phyloP scores from a whole-genome alignment of 2,888 invertebrate species.

The Heteropelma amictum region DNA sequence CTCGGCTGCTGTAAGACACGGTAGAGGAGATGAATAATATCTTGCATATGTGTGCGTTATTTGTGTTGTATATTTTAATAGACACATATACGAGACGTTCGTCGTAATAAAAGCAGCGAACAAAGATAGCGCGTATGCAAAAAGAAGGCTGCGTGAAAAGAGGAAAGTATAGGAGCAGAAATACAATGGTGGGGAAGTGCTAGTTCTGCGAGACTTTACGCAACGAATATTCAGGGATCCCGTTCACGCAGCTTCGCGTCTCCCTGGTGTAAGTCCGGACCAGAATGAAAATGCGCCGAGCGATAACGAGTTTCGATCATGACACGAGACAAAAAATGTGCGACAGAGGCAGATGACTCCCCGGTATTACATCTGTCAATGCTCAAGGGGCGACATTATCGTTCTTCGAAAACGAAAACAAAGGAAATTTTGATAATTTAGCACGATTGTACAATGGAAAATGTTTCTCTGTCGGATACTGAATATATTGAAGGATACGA shows the following conservation, averaged over 20 bases:
- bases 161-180: slow-evolving; percentile 49
- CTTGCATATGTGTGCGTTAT: too few species aligned
- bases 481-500: too few species aligned
- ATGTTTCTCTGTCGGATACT: too few species aligned
- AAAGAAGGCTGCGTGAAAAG: slow-evolving; percentile 48
- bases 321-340: too few species aligned
- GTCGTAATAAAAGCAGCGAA: slow-evolving; percentile 83
- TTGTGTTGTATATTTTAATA: slow-evolving; percentile 72
- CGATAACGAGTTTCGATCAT: slow-evolving; percentile 81
- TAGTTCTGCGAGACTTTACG: slow-evolving; percentile 59
- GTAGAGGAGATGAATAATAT: too few species aligned
- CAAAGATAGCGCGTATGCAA: slow-evolving; percentile 82
- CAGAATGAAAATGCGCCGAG: slow-evolving; percentile 82
- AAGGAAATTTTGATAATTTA: too few species aligned
- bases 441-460: too few species aligned
- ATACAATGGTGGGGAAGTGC: slow-evolving; percentile 54
- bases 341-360: too few species aligned
- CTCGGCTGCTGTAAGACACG: too few species aligned
- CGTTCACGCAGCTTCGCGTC: slow-evolving; percentile 37
- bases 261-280: slow-evolving; percentile 64
- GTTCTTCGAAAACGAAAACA: too few species aligned
- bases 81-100: slow-evolving; percentile 83
- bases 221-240: slow-evolving; percentile 30
- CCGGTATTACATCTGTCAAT: too few species aligned
- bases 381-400: too few species aligned